A percentile compares a stretch with the other conserved stretches of the same genome.
Evolutionary conservation across 2,113 vertebrate genomes (phyloP).

Genomic region (Oncorhynchus clarkii): DNA sequence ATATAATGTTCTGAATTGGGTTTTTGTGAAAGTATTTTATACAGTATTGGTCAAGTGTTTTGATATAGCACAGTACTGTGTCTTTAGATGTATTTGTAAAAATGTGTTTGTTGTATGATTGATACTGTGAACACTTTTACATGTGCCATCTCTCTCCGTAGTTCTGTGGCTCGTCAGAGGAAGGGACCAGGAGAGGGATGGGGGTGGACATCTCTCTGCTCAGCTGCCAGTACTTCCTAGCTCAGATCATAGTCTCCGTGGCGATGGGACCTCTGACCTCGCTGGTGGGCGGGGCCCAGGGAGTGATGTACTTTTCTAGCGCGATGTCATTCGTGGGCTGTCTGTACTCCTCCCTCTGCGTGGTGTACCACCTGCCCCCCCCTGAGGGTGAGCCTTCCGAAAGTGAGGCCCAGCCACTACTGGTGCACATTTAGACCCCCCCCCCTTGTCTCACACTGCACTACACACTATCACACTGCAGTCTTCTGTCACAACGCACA

Average conservation of each 20-base stretch:
- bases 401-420: constrained; percentile 84
- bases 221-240: constrained; percentile 97
- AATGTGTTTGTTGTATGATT: neutral
- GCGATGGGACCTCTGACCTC: constrained; percentile 93
- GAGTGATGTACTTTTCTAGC: constrained; percentile 97
- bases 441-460: constrained; percentile 20
- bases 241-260: constrained; percentile 92
- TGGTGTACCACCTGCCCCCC: constrained; percentile 87
- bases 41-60: no score
- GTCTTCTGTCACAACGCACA: constrained; percentile 36
- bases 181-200: constrained; percentile 88
- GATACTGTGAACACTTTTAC: no score
- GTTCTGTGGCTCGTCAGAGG: constrained; percentile 85
- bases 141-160: constrained; percentile 46
- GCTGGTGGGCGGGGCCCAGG: constrained; percentile 90
- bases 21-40: no score
- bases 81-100: neutral
- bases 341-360: constrained; percentile 90
- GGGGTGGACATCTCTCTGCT: constrained; percentile 95
- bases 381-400: constrained; percentile 78
- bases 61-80: neutral
- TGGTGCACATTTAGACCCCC: constrained; percentile 71
- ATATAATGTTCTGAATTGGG: no score
- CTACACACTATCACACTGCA: constrained; percentile 22
- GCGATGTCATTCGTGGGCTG: constrained; percentile 93